A percentile compares a stretch with the other conserved stretches of the same genome.
phyloP scores from a whole-genome alignment of 2,888 invertebrate species.

The Lepidocyrtinus sp. region DNA sequence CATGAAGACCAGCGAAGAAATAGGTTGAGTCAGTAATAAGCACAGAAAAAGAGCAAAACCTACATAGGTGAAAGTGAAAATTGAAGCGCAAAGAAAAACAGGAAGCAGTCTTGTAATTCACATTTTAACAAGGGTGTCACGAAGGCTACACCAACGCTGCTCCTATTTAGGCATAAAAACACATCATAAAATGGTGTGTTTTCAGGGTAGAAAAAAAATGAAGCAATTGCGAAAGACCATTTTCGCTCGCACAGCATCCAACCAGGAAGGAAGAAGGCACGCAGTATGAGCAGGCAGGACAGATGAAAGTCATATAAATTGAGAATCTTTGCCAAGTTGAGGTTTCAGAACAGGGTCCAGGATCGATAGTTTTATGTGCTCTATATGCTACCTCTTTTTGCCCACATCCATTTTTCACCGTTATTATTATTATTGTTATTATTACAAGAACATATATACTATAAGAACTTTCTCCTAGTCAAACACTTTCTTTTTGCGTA shows the following conservation, averaged over 20 bases:
- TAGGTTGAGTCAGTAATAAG: too few species aligned
- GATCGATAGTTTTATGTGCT: constrained; percentile 61
- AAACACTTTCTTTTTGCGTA: constrained; percentile 30
- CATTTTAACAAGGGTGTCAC: not conserved
- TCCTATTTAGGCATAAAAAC: too few species aligned
- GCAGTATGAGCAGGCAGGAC: constrained; percentile 46
- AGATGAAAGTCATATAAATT: constrained; percentile 63
- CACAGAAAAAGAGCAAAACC: too few species aligned
- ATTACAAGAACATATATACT: constrained; percentile 16
- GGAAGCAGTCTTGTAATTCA: not conserved
- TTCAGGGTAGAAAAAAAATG: not conserved
- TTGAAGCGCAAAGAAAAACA: not conserved
- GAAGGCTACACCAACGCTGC: too few species aligned
- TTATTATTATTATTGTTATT: too few species aligned
- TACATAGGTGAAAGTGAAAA: not conserved
- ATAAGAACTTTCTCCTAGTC: constrained; percentile 39
- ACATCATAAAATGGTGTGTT: not conserved
- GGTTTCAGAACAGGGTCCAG: constrained; percentile 62
- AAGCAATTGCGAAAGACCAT: not conserved
- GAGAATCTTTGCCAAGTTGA: constrained; percentile 63
- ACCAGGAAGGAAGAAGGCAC: not conserved
- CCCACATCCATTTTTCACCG: too few species aligned
- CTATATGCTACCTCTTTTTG: constrained; percentile 32
- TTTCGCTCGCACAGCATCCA: not conserved
- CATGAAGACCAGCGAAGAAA: too few species aligned